phyloP scores from a whole-genome alignment of 2,113 vertebrate genomes.

The Muscicapa adusta region DNA sequence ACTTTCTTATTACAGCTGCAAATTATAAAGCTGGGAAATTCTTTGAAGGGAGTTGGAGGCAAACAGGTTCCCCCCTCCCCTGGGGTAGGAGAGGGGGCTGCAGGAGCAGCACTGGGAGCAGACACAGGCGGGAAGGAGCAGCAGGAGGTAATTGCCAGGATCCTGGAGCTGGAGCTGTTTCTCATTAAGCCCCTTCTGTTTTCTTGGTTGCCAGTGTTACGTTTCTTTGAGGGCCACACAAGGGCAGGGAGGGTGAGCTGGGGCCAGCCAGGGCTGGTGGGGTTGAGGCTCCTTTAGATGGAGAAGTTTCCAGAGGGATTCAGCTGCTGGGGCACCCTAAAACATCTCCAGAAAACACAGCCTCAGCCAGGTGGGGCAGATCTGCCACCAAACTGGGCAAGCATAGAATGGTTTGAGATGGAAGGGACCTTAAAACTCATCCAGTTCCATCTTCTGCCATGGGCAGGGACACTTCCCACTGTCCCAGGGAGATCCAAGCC shows the following conservation, averaged over 20 bases:
- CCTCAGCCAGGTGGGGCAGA: not conserved
- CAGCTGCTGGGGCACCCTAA: not conserved
- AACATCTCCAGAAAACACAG: fast-evolving
- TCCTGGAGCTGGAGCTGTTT: slow-evolving; percentile 12
- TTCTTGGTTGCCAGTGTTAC: not conserved
- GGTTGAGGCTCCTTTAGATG: not conserved
- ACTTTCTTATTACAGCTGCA: slow-evolving; percentile 54
- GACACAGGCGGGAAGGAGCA: not conserved
- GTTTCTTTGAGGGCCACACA: not conserved
- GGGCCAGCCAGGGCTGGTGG: not conserved
- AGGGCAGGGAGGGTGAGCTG: not conserved
- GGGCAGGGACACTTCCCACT: not conserved
- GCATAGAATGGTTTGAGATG: fast-evolving
- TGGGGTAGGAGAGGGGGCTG: not conserved
- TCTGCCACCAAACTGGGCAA: fast-evolving
- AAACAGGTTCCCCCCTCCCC: not conserved
- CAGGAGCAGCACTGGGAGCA: not conserved
- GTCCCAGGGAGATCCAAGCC: not conserved
- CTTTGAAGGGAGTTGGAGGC: slow-evolving; percentile 59
- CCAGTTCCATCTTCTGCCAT: fast-evolving
- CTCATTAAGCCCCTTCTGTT: slow-evolving; percentile 26
- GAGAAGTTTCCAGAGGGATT: fast-evolving
- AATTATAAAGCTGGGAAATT: slow-evolving; percentile 14
- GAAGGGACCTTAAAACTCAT: fast-evolving
- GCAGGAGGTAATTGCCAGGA: slow-evolving; percentile 5